A percentile compares a stretch with the other conserved stretches of the same genome.
These are phyloP conservation scores for Magallana angulata DNA, from an alignment of 1,140 invertebrate genomes.

Conservation along the genomic window DNA sequence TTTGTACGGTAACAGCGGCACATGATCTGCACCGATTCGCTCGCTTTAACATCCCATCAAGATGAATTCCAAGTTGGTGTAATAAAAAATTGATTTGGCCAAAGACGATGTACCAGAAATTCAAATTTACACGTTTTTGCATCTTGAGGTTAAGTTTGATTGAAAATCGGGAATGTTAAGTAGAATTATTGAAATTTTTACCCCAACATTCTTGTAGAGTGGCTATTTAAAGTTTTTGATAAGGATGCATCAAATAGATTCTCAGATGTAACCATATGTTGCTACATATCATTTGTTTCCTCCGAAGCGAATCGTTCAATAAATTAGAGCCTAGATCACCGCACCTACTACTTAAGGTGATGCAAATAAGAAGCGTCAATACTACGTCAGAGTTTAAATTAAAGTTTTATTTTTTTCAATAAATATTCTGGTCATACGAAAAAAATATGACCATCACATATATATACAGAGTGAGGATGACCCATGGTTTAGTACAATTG, in stretches of 20 bases:
- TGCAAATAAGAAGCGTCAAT: background rate
- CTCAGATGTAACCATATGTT: slow-evolving; percentile 24
- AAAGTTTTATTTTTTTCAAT: slow-evolving; percentile 18
- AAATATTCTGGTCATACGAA: slow-evolving; percentile 25
- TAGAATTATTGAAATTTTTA: slow-evolving; percentile 25
- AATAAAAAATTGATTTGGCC: slow-evolving; percentile 25
- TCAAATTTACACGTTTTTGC: slow-evolving; percentile 21
- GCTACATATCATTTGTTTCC: slow-evolving; percentile 19
- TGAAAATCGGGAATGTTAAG: slow-evolving; percentile 30
- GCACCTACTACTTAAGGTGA: background rate
- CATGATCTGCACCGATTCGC: slow-evolving; percentile 30
- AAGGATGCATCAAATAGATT: background rate
- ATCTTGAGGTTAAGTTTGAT: slow-evolving; percentile 13
- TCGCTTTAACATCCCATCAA: slow-evolving; percentile 35
- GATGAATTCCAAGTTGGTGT: slow-evolving; percentile 21
- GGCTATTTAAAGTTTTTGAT: slow-evolving; percentile 18
- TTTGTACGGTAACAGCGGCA: background rate
- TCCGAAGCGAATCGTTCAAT: slow-evolving; percentile 14
- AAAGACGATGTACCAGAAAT: slow-evolving; percentile 18
- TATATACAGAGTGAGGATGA: background rate
- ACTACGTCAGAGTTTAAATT: background rate
- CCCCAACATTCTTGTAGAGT: background rate
- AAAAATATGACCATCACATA: slow-evolving; percentile 6
- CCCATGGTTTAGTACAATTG: slow-evolving; percentile 16
- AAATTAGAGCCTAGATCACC: background rate